These are phyloP conservation scores for Drosophila barbarae DNA, from an alignment of 2,888 invertebrate genomes.

Conservation along the genomic window DNA sequence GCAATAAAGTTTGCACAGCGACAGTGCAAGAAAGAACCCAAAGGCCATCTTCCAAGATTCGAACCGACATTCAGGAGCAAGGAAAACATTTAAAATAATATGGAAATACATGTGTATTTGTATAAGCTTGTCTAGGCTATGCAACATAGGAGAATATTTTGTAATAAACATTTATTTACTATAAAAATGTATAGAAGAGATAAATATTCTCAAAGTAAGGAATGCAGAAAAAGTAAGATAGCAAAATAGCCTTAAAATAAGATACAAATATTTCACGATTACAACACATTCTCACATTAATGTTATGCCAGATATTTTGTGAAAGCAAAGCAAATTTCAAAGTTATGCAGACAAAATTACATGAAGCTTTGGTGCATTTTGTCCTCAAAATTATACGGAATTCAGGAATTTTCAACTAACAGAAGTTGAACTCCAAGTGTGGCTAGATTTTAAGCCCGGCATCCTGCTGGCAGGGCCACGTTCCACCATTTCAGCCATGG, in stretches of 20 bases:
- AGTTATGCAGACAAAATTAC: slow-evolving; percentile 6
- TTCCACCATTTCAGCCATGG: slow-evolving; percentile 8
- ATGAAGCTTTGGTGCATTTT: slow-evolving; percentile 3
- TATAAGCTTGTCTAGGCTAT: background rate
- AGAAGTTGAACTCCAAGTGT: background rate
- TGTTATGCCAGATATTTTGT: background rate
- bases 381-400: background rate
- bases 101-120: background rate
- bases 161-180: too few species aligned
- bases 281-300: background rate
- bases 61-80: slow-evolving; percentile 3
- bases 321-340: background rate
- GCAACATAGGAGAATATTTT: background rate
- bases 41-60: slow-evolving; percentile 11
- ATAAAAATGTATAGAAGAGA: background rate
- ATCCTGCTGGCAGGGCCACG: slow-evolving; percentile 3
- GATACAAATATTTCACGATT: too few species aligned
- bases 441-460: slow-evolving; percentile 5
- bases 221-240: background rate
- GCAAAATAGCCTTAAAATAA: background rate
- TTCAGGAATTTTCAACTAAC: background rate
- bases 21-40: slow-evolving; percentile 18
- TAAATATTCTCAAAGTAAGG: background rate
- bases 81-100: background rate
- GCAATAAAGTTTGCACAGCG: slow-evolving; percentile 56